Conservation (phyloP, 2,797 vertebrate species). For the Spinus olivaceus region DNA sequence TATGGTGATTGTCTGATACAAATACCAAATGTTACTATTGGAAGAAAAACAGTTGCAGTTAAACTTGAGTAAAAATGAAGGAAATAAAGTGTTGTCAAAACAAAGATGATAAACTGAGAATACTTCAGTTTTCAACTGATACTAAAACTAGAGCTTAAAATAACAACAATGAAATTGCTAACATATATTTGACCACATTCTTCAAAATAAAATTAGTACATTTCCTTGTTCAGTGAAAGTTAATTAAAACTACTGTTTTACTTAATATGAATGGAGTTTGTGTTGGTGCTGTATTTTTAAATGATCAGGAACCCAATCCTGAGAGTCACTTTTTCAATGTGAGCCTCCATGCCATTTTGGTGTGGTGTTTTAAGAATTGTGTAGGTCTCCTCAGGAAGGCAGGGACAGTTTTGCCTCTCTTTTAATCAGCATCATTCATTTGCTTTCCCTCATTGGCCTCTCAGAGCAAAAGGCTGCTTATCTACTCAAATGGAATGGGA, state of each 20-base stretch:
- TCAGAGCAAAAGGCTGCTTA: background rate
- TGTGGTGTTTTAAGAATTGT: background rate
- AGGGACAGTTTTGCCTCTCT: background rate
- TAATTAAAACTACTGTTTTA: background rate
- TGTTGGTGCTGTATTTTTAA: background rate
- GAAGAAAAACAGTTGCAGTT: background rate
- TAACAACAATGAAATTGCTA: background rate
- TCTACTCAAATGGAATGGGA: background rate
- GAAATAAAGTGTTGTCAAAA: background rate
- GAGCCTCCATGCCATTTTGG: background rate
- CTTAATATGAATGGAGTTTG: background rate
- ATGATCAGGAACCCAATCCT: background rate
- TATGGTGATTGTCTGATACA: background rate
- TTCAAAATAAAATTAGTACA: background rate
- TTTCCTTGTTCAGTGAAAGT: background rate
- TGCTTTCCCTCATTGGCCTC: background rate
- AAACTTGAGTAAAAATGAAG: background rate
- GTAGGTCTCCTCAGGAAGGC: background rate
- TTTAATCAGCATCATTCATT: background rate
- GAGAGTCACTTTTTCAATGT: background rate
- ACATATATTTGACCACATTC: background rate
- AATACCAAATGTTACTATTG: background rate
- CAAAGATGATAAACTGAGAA: background rate
- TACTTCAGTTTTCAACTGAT: background rate
- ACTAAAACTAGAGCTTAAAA: background rate